Percentiles rank a stretch among this genome's conserved stretches.
Conservation (phyloP, 2,888 invertebrate species). For the Cantharis lateralis region DNA sequence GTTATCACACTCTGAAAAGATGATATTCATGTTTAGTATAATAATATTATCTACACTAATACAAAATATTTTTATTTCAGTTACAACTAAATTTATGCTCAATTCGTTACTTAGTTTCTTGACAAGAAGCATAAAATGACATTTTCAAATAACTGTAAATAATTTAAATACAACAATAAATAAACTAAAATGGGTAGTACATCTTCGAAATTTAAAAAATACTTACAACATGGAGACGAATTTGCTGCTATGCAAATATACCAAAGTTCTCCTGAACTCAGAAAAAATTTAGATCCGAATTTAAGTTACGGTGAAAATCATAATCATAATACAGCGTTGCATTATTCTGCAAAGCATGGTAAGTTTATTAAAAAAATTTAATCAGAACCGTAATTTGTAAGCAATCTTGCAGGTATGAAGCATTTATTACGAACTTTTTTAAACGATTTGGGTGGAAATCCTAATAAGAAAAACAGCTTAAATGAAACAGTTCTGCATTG, state of each 20-base stretch:
- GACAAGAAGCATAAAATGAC: slow-evolving; percentile 47
- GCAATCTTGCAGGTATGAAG: slow-evolving; percentile 56
- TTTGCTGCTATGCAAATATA: slow-evolving; percentile 70
- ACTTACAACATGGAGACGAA: slow-evolving; percentile 71
- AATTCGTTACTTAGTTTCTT: slow-evolving; percentile 48
- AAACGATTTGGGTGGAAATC: slow-evolving; percentile 67
- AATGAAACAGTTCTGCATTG: slow-evolving; percentile 69
- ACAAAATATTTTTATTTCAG: not conserved
- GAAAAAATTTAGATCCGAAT: slow-evolving; percentile 69
- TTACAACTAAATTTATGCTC: slow-evolving; percentile 6
- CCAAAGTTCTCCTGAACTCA: slow-evolving; percentile 65
- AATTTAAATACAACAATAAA: not conserved
- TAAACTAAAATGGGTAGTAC: slow-evolving; percentile 65
- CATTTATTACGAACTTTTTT: slow-evolving; percentile 67
- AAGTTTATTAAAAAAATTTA: slow-evolving; percentile 57
- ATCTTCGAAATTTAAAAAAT: slow-evolving; percentile 71
- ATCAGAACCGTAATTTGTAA: not conserved
- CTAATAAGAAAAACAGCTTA: slow-evolving; percentile 67
- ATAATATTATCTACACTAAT: not conserved
- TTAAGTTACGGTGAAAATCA: slow-evolving; percentile 68
- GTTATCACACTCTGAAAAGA: not conserved
- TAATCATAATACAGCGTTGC: slow-evolving; percentile 69
- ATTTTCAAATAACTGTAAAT: slow-evolving; percentile 11
- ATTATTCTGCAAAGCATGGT: slow-evolving; percentile 69
- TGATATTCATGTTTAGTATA: not conserved